Conservation (phyloP, 2,888 invertebrate genomes). For the Apocheima hispidaria region DNA sequence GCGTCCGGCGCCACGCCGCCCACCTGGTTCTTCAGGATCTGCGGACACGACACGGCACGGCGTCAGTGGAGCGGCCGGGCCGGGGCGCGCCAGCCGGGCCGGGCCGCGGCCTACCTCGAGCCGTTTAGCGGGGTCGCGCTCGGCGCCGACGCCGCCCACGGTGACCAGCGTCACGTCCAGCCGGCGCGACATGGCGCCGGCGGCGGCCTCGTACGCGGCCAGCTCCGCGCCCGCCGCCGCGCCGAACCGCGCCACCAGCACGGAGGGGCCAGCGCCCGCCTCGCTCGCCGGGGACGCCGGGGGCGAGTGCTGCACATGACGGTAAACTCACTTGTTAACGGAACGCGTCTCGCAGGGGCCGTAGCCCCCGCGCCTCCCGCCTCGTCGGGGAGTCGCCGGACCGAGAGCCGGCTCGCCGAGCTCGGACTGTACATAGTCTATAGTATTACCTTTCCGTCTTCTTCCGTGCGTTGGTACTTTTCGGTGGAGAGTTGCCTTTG, state of each 20-base stretch:
- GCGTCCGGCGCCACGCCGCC: constrained; percentile 90
- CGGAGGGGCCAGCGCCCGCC: background rate
- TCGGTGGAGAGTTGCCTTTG: constrained; percentile 47
- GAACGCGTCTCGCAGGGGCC: too few relatives aligned
- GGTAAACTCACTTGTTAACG: too few relatives aligned
- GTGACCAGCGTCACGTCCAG: constrained; percentile 87
- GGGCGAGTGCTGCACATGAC: background rate
- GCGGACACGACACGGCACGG: constrained; percentile 3
- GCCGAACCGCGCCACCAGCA: constrained; percentile 38
- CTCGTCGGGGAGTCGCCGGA: background rate
- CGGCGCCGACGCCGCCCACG: constrained; percentile 84
- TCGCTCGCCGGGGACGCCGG: background rate
- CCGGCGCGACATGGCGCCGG: constrained; percentile 73
- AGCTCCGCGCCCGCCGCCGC: constrained; percentile 53
- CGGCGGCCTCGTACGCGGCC: constrained; percentile 54
- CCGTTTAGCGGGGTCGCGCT: constrained; percentile 87
- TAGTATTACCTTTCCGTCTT: constrained; percentile 45
- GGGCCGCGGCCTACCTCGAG: constrained; percentile 79
- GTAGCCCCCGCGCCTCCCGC: too few relatives aligned
- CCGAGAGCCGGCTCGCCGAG: background rate
- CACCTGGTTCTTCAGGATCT: constrained; percentile 88
- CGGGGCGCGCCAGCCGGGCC: background rate
- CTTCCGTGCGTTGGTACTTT: constrained; percentile 63
- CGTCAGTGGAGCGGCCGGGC: background rate
- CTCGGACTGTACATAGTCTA: background rate